phyloP scores from a whole-genome alignment of 2,113 vertebrate species.

The Echinops telfairi region DNA sequence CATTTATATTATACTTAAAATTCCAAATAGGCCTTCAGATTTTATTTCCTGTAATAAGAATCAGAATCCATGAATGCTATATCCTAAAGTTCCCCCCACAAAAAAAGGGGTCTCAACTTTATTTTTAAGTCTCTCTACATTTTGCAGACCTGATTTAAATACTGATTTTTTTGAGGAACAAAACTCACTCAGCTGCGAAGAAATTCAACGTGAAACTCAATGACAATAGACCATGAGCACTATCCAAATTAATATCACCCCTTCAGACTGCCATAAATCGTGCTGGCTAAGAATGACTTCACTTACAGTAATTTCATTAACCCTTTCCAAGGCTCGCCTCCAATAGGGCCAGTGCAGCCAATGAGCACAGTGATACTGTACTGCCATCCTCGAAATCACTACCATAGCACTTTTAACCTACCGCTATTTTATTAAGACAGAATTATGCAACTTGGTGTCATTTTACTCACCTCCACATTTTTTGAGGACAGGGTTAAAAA shows the following conservation, averaged over 20 bases:
- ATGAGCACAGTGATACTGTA: conserved; percentile 46
- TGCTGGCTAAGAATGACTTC: conserved; percentile 59
- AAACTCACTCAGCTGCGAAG: conserved; percentile 58
- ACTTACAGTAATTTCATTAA: conserved; percentile 52
- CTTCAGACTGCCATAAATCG: conserved; percentile 31
- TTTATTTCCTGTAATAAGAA: conserved; percentile 81
- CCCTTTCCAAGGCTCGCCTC: conserved; percentile 47
- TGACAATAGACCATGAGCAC: conserved; percentile 36
- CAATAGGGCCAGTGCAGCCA: conserved; percentile 64
- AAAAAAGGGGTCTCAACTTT: conserved; percentile 63
- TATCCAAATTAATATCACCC: conserved; percentile 42
- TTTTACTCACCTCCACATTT: conserved; percentile 36
- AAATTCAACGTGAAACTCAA: conserved; percentile 58
- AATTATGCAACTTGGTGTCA: conserved; percentile 29
- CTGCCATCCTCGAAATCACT: conserved; percentile 68
- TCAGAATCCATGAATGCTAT: conserved; percentile 51
- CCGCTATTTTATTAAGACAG: conserved; percentile 42
- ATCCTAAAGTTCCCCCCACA: conserved; percentile 48
- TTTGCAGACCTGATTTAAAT: conserved; percentile 67
- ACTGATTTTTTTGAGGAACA: conserved; percentile 57
- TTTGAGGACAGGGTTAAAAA: background rate
- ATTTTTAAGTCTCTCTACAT: conserved; percentile 72
- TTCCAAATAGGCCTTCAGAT: conserved; percentile 72
- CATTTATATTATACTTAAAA: conserved; percentile 85
- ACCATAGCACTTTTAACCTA: conserved; percentile 34